phyloP scores from a whole-genome alignment of 2,888 invertebrate species.

The Melinaea marsaeus region DNA sequence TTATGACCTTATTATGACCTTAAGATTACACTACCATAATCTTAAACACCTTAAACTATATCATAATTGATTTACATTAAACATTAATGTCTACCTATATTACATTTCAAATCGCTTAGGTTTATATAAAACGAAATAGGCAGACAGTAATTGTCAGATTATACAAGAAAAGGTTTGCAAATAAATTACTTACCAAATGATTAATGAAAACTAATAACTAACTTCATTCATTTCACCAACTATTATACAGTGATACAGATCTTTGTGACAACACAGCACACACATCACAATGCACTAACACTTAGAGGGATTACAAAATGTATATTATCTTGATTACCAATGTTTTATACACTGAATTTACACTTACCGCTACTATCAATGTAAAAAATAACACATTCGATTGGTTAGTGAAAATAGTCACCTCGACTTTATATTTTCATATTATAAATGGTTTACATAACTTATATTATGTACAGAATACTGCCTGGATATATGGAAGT shows the following conservation, averaged over 20 bases:
- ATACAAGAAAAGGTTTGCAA: conserved; percentile 35
- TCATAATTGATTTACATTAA: conserved; percentile 64
- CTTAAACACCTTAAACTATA: conserved; percentile 58
- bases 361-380: conserved; percentile 39
- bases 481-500: conserved; percentile 58
- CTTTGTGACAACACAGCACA: conserved; percentile 62
- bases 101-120: conserved; percentile 54
- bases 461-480: conserved; percentile 69
- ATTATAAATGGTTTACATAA: conserved; percentile 54
- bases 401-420: conserved; percentile 54
- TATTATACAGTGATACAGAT: conserved; percentile 57
- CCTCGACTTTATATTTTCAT: conserved; percentile 47
- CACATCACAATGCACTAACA: conserved; percentile 47
- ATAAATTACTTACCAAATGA: conserved; percentile 39
- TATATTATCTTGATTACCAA: conserved; percentile 42
- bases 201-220: conserved; percentile 40
- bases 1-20: conserved; percentile 52
- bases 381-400: conserved; percentile 54
- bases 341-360: conserved; percentile 61
- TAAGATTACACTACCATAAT: conserved; percentile 47
- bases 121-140: conserved; percentile 51
- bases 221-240: conserved; percentile 42
- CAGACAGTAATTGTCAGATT: conserved; percentile 48
- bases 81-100: conserved; percentile 58
- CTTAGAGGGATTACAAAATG: conserved; percentile 44